A percentile compares a stretch with the other conserved stretches of the same genome.
Conservation (phyloP, 2,113 vertebrate genomes). For the Gopherus evgoodei region DNA sequence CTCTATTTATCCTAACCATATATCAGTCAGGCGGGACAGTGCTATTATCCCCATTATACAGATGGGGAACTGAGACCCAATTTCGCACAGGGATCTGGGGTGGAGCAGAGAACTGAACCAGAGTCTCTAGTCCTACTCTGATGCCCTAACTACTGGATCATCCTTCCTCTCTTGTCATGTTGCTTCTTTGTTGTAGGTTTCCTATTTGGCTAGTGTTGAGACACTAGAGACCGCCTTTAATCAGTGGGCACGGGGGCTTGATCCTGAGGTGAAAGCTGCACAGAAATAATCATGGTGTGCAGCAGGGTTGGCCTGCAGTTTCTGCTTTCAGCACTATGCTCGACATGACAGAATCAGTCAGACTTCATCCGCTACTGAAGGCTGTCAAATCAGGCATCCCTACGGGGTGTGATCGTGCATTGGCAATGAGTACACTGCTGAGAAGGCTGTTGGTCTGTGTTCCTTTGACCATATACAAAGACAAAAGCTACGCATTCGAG, state of each 20-base stretch:
- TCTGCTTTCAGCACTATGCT: slow-evolving; percentile 73
- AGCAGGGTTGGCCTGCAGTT: slow-evolving; percentile 79
- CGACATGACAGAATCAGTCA: slow-evolving; percentile 83
- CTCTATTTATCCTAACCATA: too few species aligned
- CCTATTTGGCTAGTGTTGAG: slow-evolving; percentile 94
- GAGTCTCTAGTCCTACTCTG: not conserved
- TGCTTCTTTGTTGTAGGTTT: slow-evolving; percentile 84
- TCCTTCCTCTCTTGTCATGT: not conserved
- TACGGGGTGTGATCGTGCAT: slow-evolving; percentile 91
- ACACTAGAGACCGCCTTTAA: slow-evolving; percentile 95
- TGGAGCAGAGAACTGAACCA: not conserved
- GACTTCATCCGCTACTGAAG: slow-evolving; percentile 92
- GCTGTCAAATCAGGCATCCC: slow-evolving; percentile 90
- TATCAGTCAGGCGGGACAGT: too few species aligned
- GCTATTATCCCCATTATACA: too few species aligned
- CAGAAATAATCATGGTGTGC: slow-evolving; percentile 82
- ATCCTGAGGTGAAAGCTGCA: slow-evolving; percentile 93
- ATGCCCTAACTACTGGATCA: not conserved
- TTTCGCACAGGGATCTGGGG: accelerated
- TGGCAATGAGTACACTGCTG: slow-evolving; percentile 85
- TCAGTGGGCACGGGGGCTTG: slow-evolving; percentile 94
- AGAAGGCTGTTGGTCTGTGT: not conserved
- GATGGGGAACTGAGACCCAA: accelerated
- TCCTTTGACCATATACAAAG: not conserved
- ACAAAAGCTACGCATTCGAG: not conserved